A percentile compares a stretch with the other conserved stretches of the same genome.
These are phyloP conservation scores for Cyanoderma ruficeps DNA, from an alignment of 2,113 vertebrate species.

Conservation along the genomic window DNA sequence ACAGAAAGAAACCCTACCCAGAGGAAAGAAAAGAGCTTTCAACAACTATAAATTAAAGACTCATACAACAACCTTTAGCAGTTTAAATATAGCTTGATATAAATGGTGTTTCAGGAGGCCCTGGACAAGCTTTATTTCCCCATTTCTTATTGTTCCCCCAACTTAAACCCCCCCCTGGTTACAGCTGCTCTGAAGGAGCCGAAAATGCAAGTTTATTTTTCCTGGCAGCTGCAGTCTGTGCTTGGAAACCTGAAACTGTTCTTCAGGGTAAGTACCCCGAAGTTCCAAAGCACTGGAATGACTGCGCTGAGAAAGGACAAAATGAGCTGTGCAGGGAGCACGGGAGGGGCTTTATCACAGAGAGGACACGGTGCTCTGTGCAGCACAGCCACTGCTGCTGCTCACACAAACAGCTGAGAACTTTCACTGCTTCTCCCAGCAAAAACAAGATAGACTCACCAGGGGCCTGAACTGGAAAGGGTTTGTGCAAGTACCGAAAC, in stretches of 20 bases:
- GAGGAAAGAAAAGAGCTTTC: not conserved
- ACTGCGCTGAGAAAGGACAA: constrained; percentile 72
- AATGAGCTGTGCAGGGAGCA: constrained; percentile 66
- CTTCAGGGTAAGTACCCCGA: constrained; percentile 68
- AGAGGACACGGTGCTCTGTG: constrained; percentile 72
- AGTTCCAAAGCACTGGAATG: constrained; percentile 76
- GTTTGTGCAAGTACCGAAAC: not conserved
- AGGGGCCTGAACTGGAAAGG: not conserved
- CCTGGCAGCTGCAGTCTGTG: constrained; percentile 77
- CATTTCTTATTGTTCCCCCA: not conserved
- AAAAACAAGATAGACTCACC: not conserved
- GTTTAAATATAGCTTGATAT: not conserved
- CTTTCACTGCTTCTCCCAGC: constrained; percentile 26
- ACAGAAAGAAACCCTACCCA: not conserved
- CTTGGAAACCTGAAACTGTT: constrained; percentile 80
- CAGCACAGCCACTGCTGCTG: constrained; percentile 49
- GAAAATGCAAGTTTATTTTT: constrained; percentile 77
- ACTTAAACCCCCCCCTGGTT: constrained; percentile 40
- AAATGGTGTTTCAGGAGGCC: not conserved
- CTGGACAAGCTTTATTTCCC: constrained; percentile 19
- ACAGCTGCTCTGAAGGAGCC: constrained; percentile 67
- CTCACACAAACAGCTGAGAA: constrained; percentile 54
- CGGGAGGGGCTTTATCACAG: constrained; percentile 62
- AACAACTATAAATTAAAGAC: not conserved
- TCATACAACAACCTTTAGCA: not conserved